These are phyloP conservation scores for Cranoglanis bouderius DNA, from an alignment of 2,113 vertebrate genomes.

Conservation along the genomic window DNA sequence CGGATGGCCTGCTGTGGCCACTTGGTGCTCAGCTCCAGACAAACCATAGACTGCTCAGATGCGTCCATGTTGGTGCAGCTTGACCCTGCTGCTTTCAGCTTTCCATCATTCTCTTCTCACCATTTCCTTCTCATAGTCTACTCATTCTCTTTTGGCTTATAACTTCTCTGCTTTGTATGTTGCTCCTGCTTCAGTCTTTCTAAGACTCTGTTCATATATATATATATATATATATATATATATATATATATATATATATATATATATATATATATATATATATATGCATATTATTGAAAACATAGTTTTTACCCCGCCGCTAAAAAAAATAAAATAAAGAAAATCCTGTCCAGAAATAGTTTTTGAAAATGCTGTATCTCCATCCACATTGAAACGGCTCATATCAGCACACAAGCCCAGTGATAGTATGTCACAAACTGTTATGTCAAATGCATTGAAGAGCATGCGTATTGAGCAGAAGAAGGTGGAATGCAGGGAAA, in stretches of 20 bases:
- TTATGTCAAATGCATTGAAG: background rate
- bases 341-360: background rate
- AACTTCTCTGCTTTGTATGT: background rate
- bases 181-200: background rate
- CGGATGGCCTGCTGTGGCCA: conserved; percentile 44
- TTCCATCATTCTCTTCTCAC: conserved; percentile 7
- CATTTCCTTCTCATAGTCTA: background rate
- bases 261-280: no score
- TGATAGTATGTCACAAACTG: background rate
- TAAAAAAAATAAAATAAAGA: no score
- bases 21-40: conserved; percentile 56
- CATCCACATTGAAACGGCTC: background rate
- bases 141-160: background rate
- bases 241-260: no score
- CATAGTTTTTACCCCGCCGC: background rate
- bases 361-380: background rate
- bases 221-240: no score
- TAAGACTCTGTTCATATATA: background rate
- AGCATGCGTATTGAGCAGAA: background rate
- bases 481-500: background rate
- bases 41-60: conserved; percentile 37
- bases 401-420: background rate
- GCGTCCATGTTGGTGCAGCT: conserved; percentile 54
- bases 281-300: background rate
- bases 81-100: conserved; percentile 43